Base-by-base conservation (phyloP, 2,797 vertebrate species). In the Allobates femoralis region DNA sequence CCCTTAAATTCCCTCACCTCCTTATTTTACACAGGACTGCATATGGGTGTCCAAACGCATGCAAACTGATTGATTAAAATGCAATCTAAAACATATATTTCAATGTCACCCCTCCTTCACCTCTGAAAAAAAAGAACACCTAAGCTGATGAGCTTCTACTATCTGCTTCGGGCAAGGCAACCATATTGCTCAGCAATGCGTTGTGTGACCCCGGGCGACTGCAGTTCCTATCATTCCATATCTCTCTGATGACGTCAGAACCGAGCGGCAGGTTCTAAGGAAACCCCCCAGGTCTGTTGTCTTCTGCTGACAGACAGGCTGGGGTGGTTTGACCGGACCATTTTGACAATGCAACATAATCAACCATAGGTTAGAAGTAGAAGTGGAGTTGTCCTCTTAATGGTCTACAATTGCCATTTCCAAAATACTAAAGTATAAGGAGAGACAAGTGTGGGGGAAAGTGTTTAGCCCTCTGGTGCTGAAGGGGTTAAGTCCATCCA, bases 181-280 rank as follows among this genome's bases (percentile, higher is more conserved):
- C 76, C 51, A 14, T 62, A 77, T 83, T 82, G 80, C 85, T 86
- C 73, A 77, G 80, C 85, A 50, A 83, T 82, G 79, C 73, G n/a
- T 77, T 55, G 79, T 64, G 62, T 64, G 51, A 69, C 41, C 58
- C 64, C 26, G 56, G 41, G 23, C 34, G 66, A 78, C 66, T 3
- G 46, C 53, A 26, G 55, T 80, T 79, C 86, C 86, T 75, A 79
- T 76, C 82, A 80, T 84, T 66, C 76, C 86, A 84, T 66, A 84
- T 84, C 51, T 80, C 14, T 51, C 67, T 34, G 71, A 64, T 83
- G 75, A 87, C 86, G 69, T 84, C 82, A 80, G 55, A 51, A 75
- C 60, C 6, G 82, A 30, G 66, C 12, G 66, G 67, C 74, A 74
- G 66, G 37, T 79, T 83, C 74, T 79, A 62, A 79, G 19, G 8